Evolutionary conservation across 1,140 invertebrate genomes (phyloP).

Genomic region (Probaryconus sp.): DNA sequence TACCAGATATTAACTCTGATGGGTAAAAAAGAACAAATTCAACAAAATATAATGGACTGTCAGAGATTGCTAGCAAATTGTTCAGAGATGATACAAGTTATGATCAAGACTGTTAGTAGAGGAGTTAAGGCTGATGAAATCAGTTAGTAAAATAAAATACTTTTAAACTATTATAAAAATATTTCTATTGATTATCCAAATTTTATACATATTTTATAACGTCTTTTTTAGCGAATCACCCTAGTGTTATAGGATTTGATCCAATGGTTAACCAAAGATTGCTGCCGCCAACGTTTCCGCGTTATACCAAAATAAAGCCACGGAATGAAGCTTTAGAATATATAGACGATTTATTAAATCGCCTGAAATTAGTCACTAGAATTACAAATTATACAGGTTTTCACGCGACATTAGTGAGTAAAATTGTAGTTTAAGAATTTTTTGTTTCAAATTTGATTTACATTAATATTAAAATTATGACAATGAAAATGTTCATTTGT

Average conservation of each 20-base stretch:
- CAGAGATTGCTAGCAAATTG: conserved; percentile 84
- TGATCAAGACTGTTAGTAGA: conserved; percentile 86
- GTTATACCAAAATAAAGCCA: conserved; percentile 95
- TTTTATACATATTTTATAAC: neutral
- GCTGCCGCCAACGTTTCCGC: conserved; percentile 97
- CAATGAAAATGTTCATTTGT: conserved; percentile 41
- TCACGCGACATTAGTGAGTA: conserved; percentile 88
- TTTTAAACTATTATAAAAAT: no score
- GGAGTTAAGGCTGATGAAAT: conserved; percentile 86
- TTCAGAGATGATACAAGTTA: conserved; percentile 87
- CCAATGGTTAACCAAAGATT: conserved; percentile 96
- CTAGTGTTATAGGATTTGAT: conserved; percentile 91
- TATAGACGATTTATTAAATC: conserved; percentile 88
- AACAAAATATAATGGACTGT: conserved; percentile 80
- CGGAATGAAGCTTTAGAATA: conserved; percentile 90
- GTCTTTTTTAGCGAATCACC: conserved; percentile 74
- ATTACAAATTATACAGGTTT: conserved; percentile 88
- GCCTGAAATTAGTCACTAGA: conserved; percentile 90
- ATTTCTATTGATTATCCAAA: no score
- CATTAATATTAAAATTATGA: no score
- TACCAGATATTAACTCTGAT: conserved; percentile 88
- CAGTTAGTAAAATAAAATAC: conserved; percentile 79
- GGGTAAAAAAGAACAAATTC: conserved; percentile 80
- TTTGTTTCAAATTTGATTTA: conserved; percentile 5
- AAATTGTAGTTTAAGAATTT: no score